Percentiles rank a stretch among this genome's conserved stretches.
Evolutionary conservation across 2,113 vertebrate genomes (phyloP).

Genomic region (Romanogobio albipinnatus): DNA sequence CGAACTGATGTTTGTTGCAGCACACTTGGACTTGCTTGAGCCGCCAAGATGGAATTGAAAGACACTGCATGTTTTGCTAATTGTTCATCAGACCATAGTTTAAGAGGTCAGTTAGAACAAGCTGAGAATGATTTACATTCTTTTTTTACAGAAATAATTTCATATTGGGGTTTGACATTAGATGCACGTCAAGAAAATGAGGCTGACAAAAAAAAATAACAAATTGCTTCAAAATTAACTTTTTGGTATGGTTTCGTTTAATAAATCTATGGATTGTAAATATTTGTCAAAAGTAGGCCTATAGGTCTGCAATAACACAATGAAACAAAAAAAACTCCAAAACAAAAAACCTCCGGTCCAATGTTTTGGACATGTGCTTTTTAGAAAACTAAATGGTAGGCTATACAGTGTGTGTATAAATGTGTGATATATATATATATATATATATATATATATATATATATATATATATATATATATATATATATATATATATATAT

Average conservation of each 20-base stretch:
- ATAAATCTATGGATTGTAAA: neutral
- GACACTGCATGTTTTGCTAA: neutral
- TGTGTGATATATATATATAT: too few species aligned
- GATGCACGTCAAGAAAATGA: too few species aligned
- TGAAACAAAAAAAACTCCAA: neutral
- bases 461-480: too few species aligned
- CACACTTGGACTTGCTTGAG: neutral
- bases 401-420: too few species aligned
- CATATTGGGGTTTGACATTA: neutral
- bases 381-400: too few species aligned
- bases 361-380: too few species aligned
- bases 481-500: too few species aligned
- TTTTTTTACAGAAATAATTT: neutral
- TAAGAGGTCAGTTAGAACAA: slow-evolving; percentile 35
- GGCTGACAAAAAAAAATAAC: too few species aligned
- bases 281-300: neutral
- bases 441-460: too few species aligned
- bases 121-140: neutral
- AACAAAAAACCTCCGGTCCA: too few species aligned
- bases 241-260: neutral
- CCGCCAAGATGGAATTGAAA: slow-evolving; percentile 21
- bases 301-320: neutral
- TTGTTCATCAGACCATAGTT: neutral
- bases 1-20: neutral
- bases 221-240: neutral